Evolutionary conservation across 2,888 invertebrate genomes (phyloP), one percentile per base, ranked within the genome.

Genomic region (Dinocampus coccinellae): DNA sequence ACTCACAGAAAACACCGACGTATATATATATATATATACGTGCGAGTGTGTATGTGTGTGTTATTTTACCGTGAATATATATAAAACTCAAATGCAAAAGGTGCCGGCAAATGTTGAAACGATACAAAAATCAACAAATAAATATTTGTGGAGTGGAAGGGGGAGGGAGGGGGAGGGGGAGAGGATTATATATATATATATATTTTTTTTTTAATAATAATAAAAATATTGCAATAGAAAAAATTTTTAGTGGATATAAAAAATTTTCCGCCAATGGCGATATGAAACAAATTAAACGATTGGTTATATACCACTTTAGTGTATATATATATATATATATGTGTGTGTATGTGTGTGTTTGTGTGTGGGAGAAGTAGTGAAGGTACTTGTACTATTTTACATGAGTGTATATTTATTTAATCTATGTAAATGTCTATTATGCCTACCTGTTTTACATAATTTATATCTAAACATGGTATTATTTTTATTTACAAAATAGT

Each of bases 1-100:
- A n/a, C 66, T 66, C 66, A 22, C 33, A 52, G 34, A 36, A 66
- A 36, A 39, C 57, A 66, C 66, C 57, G n/a, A n/a, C n/a, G n/a
- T n/a, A n/a, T n/a, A n/a, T n/a, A n/a, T n/a, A n/a, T n/a, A n/a
- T n/a, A n/a, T n/a, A n/a, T n/a, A n/a, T n/a, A n/a, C n/a, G n/a
- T n/a, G 57, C 66, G 39, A 33, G 65, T 26, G 64, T 52, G 34
- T 34, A 52, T 13, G 47, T 33, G 63, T 33, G 33, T 33, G 47
- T 24, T 63, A 63, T 63, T 63, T 63, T 29, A 24, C 63, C 20
- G 16, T 33, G 16, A 20, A 58, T 34, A 58, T 34, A 58, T 58
- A 58, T 58, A 26, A n/a, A 26, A 33, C 16, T 29, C 33, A 58
- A 29, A 58, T 58, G 58, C 55, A 55, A 55, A 55, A 55, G 55